Base-by-base conservation (phyloP, 2,888 invertebrate species). In the Dasysyrphus tricinctus region DNA sequence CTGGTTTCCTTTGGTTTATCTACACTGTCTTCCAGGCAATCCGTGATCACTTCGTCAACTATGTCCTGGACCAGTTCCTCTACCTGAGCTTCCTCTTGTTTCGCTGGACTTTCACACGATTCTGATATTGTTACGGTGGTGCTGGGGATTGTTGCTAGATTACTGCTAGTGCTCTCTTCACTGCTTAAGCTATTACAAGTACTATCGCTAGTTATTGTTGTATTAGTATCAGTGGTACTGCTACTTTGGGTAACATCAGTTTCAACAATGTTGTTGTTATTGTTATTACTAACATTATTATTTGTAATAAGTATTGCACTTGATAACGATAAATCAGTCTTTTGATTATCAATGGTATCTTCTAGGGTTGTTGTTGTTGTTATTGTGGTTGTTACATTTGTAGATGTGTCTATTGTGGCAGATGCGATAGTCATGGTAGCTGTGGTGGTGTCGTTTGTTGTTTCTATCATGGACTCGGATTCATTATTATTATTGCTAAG, bases 11-110 rank as follows among this genome's bases (percentile, higher is more conserved):
- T 70, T 44, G 82, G 75, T 80, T 89, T 82, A 5, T 88, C 83
- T 1, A 16, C 82, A 8, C 80, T 89, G 63, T 90, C 90, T 39
- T 91, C 90, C 72, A 90, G 73, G 37, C 89, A 89, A 56, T 89
- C 90, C 34, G 91, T 92, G 69, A 93, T 92, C 12, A 92, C 90
- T 69, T 92, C 91, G 85, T 91, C 91, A 3, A 92, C 90, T 81
- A 92, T 91, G 19, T 91, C 91, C 19, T 90, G 89, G 9, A 92
- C 91, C 3, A 91, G 90, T 70, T 86, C 88, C 12, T 86, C 78
- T 44, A 87, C 88, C n/a, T 89, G 85, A 7, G 63, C 88, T 24
- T 88, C 88, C 11, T 83, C 83, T 8, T 79, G 32, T 34, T 88
- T 88, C n/a, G 81, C 74, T 76, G 61, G 73, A 67, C n/a, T 80